These are phyloP conservation scores for Oreochromis tanganicae DNA, from an alignment of 2,113 vertebrate genomes.

Conservation along the genomic window DNA sequence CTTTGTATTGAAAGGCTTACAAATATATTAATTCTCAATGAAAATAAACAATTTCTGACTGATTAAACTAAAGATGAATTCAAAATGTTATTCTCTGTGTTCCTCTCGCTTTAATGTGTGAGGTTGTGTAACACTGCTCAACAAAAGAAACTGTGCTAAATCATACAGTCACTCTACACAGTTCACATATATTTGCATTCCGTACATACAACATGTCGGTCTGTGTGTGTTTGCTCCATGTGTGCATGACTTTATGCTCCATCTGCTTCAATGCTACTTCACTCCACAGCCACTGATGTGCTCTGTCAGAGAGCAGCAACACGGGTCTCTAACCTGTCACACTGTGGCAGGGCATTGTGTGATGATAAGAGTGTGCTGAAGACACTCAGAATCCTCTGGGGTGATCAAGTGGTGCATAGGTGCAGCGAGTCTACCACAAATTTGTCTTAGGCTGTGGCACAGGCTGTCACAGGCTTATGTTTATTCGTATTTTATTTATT, in stretches of 20 bases:
- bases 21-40: not conserved
- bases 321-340: constrained; percentile 32
- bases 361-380: constrained; percentile 38
- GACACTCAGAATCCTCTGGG: constrained; percentile 9
- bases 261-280: constrained; percentile 8
- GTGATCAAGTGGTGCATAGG: not conserved
- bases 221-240: not conserved
- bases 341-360: constrained; percentile 5
- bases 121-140: not conserved
- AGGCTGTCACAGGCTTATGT: not conserved
- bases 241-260: not conserved
- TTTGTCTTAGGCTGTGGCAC: not conserved
- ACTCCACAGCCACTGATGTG: constrained; percentile 1
- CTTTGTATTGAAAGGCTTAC: not conserved
- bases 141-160: not conserved
- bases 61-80: not conserved
- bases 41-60: not conserved
- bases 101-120: not conserved
- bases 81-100: not conserved
- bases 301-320: constrained; percentile 24
- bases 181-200: not conserved
- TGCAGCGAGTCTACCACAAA: constrained; percentile 1
- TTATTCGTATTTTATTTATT: not conserved
- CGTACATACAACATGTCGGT: not conserved
- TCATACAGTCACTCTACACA: not conserved